Conservation (phyloP, 1,140 invertebrate species). For the Bursaphelenchus mucronatus region DNA sequence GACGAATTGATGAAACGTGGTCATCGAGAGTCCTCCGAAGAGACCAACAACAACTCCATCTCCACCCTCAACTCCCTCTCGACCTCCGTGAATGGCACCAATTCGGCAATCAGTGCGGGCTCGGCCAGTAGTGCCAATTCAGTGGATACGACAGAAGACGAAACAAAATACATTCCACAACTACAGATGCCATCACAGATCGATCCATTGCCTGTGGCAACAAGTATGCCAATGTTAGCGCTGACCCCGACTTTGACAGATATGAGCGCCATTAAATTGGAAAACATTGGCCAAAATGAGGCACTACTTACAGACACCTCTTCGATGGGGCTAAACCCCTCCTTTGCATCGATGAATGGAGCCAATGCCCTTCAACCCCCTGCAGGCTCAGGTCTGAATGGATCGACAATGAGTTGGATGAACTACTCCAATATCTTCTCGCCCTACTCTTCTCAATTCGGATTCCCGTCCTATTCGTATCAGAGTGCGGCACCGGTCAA, state of each 20-base stretch:
- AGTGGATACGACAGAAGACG: not conserved
- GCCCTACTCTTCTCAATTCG: too few species aligned
- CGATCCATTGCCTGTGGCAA: not conserved
- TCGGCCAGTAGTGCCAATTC: not conserved
- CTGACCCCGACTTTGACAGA: conserved; percentile 1
- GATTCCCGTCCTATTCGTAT: conserved; percentile 12
- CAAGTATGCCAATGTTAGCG: conserved; percentile 5
- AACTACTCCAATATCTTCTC: conserved; percentile 11
- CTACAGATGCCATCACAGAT: conserved; percentile 7
- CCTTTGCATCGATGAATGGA: not conserved
- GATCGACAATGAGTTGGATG: conserved; percentile 6
- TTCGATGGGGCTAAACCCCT: not conserved
- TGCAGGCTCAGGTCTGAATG: not conserved
- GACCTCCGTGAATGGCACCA: conserved; percentile 1
- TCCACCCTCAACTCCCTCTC: conserved; percentile 4
- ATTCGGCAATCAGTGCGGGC: not conserved
- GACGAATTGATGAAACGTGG: conserved; percentile 8
- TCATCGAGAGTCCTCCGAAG: not conserved
- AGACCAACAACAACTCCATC: conserved; percentile 11
- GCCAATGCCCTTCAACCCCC: not conserved
- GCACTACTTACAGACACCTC: not conserved
- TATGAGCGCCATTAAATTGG: conserved; percentile 12
- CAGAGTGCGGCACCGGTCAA: not conserved
- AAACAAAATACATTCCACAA: not conserved
- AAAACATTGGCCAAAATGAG: not conserved